Conservation (phyloP, 2,888 invertebrate species). For the Mesorhabditis spiculigera region DNA sequence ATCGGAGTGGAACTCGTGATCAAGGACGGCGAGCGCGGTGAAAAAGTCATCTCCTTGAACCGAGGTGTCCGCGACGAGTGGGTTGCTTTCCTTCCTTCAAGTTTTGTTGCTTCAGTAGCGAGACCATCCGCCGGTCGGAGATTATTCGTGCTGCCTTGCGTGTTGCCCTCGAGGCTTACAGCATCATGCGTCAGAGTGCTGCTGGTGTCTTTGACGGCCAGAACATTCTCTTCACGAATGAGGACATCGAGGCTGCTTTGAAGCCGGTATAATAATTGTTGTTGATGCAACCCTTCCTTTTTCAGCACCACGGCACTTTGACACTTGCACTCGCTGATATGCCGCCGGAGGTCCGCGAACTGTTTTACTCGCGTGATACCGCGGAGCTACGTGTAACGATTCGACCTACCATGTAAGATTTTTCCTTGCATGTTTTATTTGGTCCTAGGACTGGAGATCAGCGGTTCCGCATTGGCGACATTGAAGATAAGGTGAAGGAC, state of each 20-base stretch:
- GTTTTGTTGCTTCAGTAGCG: background rate
- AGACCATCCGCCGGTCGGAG: background rate
- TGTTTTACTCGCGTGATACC: background rate
- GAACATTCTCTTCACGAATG: conserved; percentile 1
- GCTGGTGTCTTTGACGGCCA: background rate
- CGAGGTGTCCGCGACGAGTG: background rate
- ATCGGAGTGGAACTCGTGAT: background rate
- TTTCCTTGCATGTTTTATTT: background rate
- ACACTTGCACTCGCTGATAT: background rate
- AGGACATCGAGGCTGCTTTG: background rate
- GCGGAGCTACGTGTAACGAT: background rate
- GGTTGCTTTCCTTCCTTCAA: too few relatives aligned
- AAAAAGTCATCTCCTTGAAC: conserved; percentile 1
- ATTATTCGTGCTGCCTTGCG: conserved; percentile 4
- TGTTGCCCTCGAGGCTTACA: background rate
- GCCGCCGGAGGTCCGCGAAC: conserved; percentile 6
- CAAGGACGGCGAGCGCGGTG: background rate
- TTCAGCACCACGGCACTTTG: background rate
- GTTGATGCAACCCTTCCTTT: background rate
- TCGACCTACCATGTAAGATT: background rate
- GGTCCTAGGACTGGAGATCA: background rate
- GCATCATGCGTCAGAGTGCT: background rate
- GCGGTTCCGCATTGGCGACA: background rate
- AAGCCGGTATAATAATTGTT: conserved; percentile 2
- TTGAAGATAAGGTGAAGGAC: background rate